Percentiles rank a stretch among this genome's conserved stretches.
Evolutionary conservation across 1,140 invertebrate genomes (phyloP).

Genomic region (Neodiprion virginianus): DNA sequence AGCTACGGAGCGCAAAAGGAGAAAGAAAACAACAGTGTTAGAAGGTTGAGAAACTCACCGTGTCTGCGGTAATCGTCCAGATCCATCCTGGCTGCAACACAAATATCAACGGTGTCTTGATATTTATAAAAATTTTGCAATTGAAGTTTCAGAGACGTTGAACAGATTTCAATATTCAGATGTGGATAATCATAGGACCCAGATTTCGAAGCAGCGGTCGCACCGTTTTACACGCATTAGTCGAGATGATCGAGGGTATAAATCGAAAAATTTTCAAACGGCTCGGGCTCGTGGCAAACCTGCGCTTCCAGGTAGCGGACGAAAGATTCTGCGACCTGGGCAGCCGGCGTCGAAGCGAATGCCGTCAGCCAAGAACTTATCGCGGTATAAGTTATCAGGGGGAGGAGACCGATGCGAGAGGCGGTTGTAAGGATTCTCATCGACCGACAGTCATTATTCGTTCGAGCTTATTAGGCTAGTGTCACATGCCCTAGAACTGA

Average conservation of each 20-base stretch:
- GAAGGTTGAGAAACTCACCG: slow-evolving; percentile 48
- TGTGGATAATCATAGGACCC: slow-evolving; percentile 49
- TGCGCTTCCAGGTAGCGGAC: too few species aligned
- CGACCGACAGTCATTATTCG: slow-evolving; percentile 52
- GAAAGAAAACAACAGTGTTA: too few species aligned
- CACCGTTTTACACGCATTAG: slow-evolving; percentile 55
- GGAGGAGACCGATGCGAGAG: slow-evolving; percentile 28
- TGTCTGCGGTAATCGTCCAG: slow-evolving; percentile 61
- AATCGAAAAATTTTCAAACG: not conserved
- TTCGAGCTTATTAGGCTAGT: slow-evolving; percentile 57
- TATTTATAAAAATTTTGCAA: not conserved
- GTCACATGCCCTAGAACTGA: slow-evolving; percentile 58
- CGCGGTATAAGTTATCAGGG: not conserved
- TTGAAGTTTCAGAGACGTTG: not conserved
- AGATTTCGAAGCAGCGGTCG: slow-evolving; percentile 58
- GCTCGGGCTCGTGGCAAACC: not conserved
- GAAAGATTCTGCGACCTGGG: not conserved
- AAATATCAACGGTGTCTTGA: slow-evolving; percentile 1
- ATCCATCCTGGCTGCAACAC: slow-evolving; percentile 57
- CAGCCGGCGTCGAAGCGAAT: not conserved
- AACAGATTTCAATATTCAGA: slow-evolving; percentile 14
- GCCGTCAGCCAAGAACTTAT: not conserved
- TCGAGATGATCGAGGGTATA: not conserved
- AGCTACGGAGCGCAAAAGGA: too few species aligned
- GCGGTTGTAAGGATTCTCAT: slow-evolving; percentile 61